Conservation (phyloP, 1,140 invertebrate genomes). For the Saccostrea glomerata region DNA sequence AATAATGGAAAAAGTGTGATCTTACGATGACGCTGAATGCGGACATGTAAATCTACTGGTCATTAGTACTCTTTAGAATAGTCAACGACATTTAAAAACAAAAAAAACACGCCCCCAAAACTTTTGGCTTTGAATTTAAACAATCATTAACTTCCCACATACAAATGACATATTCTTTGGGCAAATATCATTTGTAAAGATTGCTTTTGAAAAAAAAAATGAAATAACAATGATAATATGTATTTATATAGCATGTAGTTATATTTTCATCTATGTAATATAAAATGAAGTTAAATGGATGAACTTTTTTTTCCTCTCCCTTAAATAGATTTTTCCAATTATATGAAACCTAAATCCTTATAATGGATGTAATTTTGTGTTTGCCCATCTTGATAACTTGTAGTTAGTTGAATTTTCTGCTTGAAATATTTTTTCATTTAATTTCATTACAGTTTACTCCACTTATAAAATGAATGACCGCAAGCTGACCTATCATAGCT, state of each 20-base stretch:
- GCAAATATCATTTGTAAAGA: neutral
- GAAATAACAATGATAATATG: neutral
- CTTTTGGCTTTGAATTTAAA: neutral
- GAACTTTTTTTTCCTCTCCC: neutral
- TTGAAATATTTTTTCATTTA: slow-evolving; percentile 32
- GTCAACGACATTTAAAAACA: neutral
- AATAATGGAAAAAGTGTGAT: neutral
- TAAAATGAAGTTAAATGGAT: neutral
- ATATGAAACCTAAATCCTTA: neutral
- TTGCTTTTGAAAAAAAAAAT: neutral
- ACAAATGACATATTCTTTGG: neutral
- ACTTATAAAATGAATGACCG: slow-evolving; percentile 21
- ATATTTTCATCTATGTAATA: neutral
- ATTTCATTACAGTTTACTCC: slow-evolving; percentile 31
- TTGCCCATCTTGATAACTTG: neutral
- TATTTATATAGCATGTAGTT: neutral
- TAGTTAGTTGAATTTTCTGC: slow-evolving; percentile 21
- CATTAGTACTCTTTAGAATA: neutral
- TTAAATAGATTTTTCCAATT: slow-evolving; percentile 18
- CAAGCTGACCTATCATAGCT: neutral
- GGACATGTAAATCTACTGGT: neutral
- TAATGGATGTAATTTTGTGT: slow-evolving; percentile 30
- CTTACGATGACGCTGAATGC: neutral
- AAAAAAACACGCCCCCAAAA: neutral
- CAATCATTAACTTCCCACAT: neutral